phyloP scores from a whole-genome alignment of 1,140 invertebrate species.

The Tetramorium alpestre region DNA sequence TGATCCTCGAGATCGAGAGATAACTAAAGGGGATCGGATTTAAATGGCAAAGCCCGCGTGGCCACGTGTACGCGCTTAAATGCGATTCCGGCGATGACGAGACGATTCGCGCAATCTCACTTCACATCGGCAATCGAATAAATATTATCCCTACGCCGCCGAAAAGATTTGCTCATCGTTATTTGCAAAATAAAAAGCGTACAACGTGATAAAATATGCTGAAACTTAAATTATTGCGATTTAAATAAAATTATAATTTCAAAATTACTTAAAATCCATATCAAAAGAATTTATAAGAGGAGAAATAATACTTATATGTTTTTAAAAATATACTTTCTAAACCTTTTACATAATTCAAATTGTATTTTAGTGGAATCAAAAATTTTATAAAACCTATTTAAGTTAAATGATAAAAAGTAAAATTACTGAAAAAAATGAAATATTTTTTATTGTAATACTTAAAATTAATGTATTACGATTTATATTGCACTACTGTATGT shows the following conservation, averaged over 20 bases:
- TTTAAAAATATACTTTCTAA: not conserved
- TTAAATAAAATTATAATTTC: too few relatives aligned
- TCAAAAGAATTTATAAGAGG: not conserved
- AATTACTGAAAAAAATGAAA: not conserved
- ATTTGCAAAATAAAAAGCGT: constrained; percentile 1
- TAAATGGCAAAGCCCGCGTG: constrained; percentile 65
- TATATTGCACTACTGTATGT: not conserved
- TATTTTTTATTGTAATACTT: not conserved
- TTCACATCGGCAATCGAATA: constrained; percentile 17
- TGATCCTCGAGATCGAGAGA: constrained; percentile 69
- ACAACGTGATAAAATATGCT: not conserved
- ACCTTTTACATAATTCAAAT: not conserved
- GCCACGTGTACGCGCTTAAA: constrained; percentile 65
- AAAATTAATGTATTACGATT: not conserved
- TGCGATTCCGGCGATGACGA: constrained; percentile 2
- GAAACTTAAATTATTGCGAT: not conserved
- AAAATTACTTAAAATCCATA: not conserved
- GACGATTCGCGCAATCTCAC: constrained; percentile 37
- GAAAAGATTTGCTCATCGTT: constrained; percentile 9
- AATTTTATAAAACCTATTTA: not conserved
- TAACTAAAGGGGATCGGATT: constrained; percentile 70
- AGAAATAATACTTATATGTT: not conserved
- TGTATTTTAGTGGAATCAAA: not conserved
- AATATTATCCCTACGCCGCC: constrained; percentile 41
- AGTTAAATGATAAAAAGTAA: not conserved